These are phyloP conservation scores for Epizoanthus scotinus DNA, from an alignment of 92 coral and sea anemone species.

Conservation along the genomic window DNA sequence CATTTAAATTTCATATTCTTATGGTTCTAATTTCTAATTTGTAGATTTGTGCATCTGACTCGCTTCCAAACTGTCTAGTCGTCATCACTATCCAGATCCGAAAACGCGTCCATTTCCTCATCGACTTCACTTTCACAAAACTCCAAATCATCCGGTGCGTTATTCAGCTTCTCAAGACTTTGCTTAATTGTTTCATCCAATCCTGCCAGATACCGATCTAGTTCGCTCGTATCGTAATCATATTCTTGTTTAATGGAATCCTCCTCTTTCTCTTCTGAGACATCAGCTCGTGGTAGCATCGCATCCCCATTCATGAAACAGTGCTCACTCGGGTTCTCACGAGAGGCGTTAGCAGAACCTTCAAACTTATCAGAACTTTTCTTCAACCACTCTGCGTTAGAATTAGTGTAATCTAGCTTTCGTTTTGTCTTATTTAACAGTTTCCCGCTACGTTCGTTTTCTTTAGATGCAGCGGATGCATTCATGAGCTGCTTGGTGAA, in stretches of 20 bases:
- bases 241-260: conserved; percentile 76
- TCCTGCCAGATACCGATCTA: conserved; percentile 88
- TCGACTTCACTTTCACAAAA: conserved; percentile 55
- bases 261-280: conserved; percentile 75
- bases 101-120: conserved; percentile 54
- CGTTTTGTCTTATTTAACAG: conserved; percentile 2
- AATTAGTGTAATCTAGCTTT: conserved; percentile 6
- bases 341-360: background rate
- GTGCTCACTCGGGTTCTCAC: conserved; percentile 48
- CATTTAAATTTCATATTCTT: no score
- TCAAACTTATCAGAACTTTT: conserved; percentile 36
- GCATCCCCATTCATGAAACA: conserved; percentile 85
- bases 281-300: conserved; percentile 79
- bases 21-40: no score
- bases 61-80: conserved; percentile 20
- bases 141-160: conserved; percentile 82
- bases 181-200: conserved; percentile 83
- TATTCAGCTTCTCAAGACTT: conserved; percentile 81
- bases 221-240: conserved; percentile 78
- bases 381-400: conserved; percentile 52
- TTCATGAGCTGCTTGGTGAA: conserved; percentile 5
- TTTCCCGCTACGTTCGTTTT: conserved; percentile 19
- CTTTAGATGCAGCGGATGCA: background rate
- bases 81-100: conserved; percentile 71
- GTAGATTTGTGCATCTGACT: background rate